Evolutionary conservation across 2,888 invertebrate species (phyloP).

Genomic region (Eustalomyia histrio): DNA sequence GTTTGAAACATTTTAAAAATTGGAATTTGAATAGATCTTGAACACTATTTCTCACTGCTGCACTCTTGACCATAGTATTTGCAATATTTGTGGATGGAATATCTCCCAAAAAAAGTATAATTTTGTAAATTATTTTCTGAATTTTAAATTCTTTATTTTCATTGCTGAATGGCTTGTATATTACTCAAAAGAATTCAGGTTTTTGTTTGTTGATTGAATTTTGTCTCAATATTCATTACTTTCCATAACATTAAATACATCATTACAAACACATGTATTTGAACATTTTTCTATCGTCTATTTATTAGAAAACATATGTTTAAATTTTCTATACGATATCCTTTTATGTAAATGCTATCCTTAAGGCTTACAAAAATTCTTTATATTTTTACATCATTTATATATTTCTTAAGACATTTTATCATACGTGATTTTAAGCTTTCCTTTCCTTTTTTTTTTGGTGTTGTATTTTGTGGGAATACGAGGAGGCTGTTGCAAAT

Average conservation of each 20-base stretch:
- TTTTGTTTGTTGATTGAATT: constrained; percentile 31
- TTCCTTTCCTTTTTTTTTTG: constrained; percentile 23
- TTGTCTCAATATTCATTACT: constrained; percentile 51
- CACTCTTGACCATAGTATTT: too few species aligned
- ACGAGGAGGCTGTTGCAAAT: constrained; percentile 46
- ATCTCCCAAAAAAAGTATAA: neutral
- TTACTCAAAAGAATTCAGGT: too few species aligned
- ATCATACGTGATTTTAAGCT: constrained; percentile 60
- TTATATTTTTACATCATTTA: constrained; percentile 59
- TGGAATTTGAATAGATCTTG: too few species aligned
- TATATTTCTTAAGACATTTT: constrained; percentile 53
- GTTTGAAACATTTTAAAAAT: too few species aligned
- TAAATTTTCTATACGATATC: constrained; percentile 16
- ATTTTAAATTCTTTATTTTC: neutral
- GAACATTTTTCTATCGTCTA: constrained; percentile 31
- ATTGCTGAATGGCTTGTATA: too few species aligned
- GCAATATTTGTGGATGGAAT: too few species aligned
- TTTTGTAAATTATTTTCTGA: neutral
- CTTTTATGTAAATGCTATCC: constrained; percentile 54
- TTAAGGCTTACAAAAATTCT: constrained; percentile 54
- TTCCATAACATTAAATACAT: constrained; percentile 50
- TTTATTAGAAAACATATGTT: constrained; percentile 48
- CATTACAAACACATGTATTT: constrained; percentile 38
- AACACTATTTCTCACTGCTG: too few species aligned
- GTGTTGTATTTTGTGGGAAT: constrained; percentile 23